Evolutionary conservation across 2,888 invertebrate genomes (phyloP).

Genomic region (Zaprionus bogoriensis): DNA sequence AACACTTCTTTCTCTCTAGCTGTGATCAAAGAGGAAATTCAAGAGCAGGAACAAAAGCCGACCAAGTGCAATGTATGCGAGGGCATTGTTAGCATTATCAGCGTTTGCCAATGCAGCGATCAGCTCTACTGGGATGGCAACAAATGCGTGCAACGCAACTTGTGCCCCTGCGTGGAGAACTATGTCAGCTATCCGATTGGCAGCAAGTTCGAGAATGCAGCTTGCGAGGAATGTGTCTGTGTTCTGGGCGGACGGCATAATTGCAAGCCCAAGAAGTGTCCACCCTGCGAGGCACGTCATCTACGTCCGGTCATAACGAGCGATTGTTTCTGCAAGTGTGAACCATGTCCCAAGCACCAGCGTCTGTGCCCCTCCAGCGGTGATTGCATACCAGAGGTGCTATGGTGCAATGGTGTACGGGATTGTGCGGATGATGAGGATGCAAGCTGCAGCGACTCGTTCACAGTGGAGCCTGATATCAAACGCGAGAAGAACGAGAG

Average conservation of each 20-base stretch:
- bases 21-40: conserved; percentile 60
- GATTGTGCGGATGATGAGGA: conserved; percentile 93
- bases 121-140: conserved; percentile 89
- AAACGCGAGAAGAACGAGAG: conserved; percentile 70
- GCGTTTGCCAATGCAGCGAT: conserved; percentile 84
- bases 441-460: conserved; percentile 84
- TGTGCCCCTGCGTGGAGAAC: conserved; percentile 91
- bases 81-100: conserved; percentile 48
- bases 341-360: conserved; percentile 87
- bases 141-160: conserved; percentile 87
- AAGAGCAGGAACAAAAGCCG: conserved; percentile 35
- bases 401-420: conserved; percentile 92
- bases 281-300: conserved; percentile 85
- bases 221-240: conserved; percentile 92
- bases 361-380: conserved; percentile 89
- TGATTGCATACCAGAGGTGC: conserved; percentile 87
- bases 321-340: conserved; percentile 91
- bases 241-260: conserved; percentile 88
- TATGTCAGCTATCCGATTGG: conserved; percentile 90
- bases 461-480: conserved; percentile 65
- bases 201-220: conserved; percentile 87
- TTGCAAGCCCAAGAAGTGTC: conserved; percentile 88
- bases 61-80: conserved; percentile 85
- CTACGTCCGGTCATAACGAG: conserved; percentile 85
- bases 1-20: conserved; percentile 50